phyloP scores from a whole-genome alignment of 2,113 vertebrate genomes.

The Phycodurus eques region DNA sequence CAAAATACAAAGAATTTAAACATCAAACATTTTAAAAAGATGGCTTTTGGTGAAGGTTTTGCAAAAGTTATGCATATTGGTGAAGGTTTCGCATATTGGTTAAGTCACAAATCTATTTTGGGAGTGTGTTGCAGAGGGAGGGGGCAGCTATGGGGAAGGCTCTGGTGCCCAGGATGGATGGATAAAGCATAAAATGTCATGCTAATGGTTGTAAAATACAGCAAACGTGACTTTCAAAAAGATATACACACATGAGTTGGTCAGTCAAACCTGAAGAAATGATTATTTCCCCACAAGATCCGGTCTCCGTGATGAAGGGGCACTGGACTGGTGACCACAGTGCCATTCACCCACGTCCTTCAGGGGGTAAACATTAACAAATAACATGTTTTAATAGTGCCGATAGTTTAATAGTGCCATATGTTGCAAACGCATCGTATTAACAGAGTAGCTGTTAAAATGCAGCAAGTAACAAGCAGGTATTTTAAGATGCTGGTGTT shows the following conservation, averaged over 20 bases:
- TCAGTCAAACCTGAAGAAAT: conserved; percentile 88
- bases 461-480: no score
- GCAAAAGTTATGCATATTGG: no score
- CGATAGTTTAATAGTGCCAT: no score
- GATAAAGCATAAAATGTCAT: neutral
- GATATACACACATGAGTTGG: neutral
- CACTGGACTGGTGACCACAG: conserved; percentile 76
- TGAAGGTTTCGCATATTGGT: no score
- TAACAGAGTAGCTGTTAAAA: no score
- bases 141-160: no score
- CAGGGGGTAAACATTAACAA: neutral
- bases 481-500: no score
- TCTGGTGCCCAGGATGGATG: no score
- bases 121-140: no score
- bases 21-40: neutral
- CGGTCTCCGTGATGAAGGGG: conserved; percentile 94
- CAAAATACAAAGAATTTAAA: neutral
- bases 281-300: conserved; percentile 98
- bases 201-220: neutral
- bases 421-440: no score
- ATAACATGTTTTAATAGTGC: neutral
- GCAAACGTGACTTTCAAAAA: neutral
- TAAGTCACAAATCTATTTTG: no score
- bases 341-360: conserved; percentile 94
- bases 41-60: no score